Evolutionary conservation across 2,797 vertebrate genomes (phyloP).

Genomic region (Bovichtus variegatus): DNA sequence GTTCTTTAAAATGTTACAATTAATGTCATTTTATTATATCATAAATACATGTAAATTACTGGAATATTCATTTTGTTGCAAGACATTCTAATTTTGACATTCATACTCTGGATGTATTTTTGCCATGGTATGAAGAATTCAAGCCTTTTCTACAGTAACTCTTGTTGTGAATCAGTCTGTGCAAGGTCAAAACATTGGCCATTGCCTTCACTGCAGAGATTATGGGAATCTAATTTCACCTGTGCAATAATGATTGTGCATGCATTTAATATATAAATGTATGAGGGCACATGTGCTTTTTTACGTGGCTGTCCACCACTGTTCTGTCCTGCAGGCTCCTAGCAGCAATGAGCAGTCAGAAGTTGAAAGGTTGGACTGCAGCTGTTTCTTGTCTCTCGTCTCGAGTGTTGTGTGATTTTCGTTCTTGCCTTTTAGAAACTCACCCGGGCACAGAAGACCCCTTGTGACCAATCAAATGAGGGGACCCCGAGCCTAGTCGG

Average conservation of each 20-base stretch:
- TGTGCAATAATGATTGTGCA: background rate
- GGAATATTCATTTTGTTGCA: background rate
- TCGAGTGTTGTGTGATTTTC: constrained; percentile 75
- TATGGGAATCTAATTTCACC: background rate
- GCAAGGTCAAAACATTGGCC: background rate
- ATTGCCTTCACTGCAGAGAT: background rate
- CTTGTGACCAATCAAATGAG: constrained; percentile 75
- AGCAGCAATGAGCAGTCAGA: constrained; percentile 12
- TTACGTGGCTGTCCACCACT: background rate
- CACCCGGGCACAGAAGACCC: constrained; percentile 45
- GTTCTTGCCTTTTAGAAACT: constrained; percentile 88
- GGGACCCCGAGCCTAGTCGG: constrained; percentile 34
- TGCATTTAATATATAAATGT: background rate
- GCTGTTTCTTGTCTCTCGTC: constrained; percentile 81
- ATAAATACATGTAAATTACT: background rate
- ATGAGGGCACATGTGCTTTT: background rate
- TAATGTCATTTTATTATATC: background rate
- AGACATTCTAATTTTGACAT: background rate
- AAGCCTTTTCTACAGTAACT: background rate
- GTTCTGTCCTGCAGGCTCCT: constrained; percentile 6
- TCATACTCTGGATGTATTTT: background rate
- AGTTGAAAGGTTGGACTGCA: constrained; percentile 75
- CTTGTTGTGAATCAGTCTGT: background rate
- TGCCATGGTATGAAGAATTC: background rate
- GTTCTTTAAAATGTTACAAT: too few relatives aligned